A percentile compares a stretch with the other conserved stretches of the same genome.
phyloP scores from a whole-genome alignment of 2,797 vertebrate species.

The Gorsachius magnificus region DNA sequence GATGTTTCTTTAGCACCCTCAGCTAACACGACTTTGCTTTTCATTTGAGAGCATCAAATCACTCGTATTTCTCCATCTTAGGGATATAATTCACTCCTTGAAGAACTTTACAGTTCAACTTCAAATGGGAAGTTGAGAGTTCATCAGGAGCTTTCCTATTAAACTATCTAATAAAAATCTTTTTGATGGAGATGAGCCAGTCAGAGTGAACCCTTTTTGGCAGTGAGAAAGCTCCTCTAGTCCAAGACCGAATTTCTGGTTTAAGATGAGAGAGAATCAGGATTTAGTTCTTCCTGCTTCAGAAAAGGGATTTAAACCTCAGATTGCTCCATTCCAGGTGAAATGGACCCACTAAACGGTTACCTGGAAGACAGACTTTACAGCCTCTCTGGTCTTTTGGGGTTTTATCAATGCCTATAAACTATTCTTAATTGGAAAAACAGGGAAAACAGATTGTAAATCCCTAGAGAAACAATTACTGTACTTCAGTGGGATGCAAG shows the following conservation, averaged over 20 bases:
- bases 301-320: background rate
- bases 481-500: background rate
- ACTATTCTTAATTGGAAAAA: background rate
- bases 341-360: background rate
- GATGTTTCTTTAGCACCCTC: background rate
- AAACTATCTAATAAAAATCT: rapidly evolving
- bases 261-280: background rate
- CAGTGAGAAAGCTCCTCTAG: background rate
- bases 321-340: background rate
- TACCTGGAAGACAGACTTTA: background rate
- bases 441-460: background rate
- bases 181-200: background rate
- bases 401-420: background rate
- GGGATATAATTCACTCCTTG: background rate
- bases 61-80: background rate
- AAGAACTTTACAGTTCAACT: background rate
- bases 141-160: background rate
- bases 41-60: background rate
- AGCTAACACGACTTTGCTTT: background rate
- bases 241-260: background rate
- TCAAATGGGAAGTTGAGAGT: background rate
- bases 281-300: background rate
- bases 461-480: background rate
- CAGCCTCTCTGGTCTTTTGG: background rate
- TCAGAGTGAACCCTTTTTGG: background rate